These are phyloP conservation scores for Lycocerus yunnanus DNA, from an alignment of 2,888 invertebrate genomes.

Conservation along the genomic window DNA sequence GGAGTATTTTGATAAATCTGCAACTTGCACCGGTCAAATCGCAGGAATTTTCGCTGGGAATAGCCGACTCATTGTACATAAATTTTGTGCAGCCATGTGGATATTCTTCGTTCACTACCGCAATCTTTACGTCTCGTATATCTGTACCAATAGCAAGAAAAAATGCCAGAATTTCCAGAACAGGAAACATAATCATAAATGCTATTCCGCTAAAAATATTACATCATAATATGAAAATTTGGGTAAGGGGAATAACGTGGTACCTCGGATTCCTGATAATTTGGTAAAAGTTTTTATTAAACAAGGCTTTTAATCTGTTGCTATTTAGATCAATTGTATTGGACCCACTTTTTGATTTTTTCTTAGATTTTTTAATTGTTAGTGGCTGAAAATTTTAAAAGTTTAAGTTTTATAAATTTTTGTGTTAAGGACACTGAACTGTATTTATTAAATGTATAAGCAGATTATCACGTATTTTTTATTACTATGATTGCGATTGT, in stretches of 20 bases:
- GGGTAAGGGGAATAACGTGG: not conserved
- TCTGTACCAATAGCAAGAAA: conserved; percentile 81
- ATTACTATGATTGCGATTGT: too few species aligned
- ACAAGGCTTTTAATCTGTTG: conserved; percentile 38
- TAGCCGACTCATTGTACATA: conserved; percentile 48
- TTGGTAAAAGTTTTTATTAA: conserved; percentile 46
- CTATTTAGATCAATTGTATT: conserved; percentile 32
- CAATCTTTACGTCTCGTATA: conserved; percentile 72
- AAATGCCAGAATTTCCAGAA: conserved; percentile 79
- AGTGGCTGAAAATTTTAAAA: conserved; percentile 7
- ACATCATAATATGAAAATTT: not conserved
- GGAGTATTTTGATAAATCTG: conserved; percentile 63
- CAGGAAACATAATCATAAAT: conserved; percentile 81
- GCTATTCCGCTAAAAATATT: conserved; percentile 69
- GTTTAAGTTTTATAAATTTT: not conserved
- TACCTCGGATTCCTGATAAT: conserved; percentile 39
- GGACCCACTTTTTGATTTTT: conserved; percentile 3
- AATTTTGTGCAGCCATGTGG: conserved; percentile 43
- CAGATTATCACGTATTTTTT: too few species aligned
- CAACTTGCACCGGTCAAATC: conserved; percentile 64
- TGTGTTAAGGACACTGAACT: too few species aligned
- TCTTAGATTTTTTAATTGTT: not conserved
- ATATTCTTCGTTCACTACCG: conserved; percentile 78
- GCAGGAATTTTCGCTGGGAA: conserved; percentile 54
- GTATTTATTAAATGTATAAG: too few species aligned